Percentiles rank a stretch among this genome's conserved stretches.
Conservation (phyloP, 1,140 invertebrate species). For the Leptinotarsa lineolata region DNA sequence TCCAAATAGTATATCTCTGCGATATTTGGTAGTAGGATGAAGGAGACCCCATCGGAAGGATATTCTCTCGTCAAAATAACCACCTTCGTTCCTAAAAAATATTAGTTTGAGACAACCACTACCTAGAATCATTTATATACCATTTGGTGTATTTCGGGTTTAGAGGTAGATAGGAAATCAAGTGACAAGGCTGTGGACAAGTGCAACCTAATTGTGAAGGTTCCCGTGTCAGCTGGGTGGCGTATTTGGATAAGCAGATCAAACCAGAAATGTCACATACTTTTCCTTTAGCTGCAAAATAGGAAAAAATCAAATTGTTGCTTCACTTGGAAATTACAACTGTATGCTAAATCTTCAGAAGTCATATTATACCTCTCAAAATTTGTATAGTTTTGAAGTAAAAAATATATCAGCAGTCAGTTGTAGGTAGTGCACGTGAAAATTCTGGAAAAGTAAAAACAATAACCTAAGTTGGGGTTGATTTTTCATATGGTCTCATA, state of each 20-base stretch:
- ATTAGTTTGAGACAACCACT: background rate
- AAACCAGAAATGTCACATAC: constrained; percentile 60
- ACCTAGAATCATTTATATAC: constrained; percentile 34
- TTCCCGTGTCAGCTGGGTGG: constrained; percentile 59
- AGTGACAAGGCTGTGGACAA: constrained; percentile 61
- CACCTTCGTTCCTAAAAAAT: constrained; percentile 37
- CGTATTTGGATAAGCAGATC: constrained; percentile 60
- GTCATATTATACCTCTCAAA: too few species aligned
- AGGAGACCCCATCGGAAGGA: constrained; percentile 52
- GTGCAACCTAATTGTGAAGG: constrained; percentile 61
- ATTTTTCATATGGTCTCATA: too few species aligned
- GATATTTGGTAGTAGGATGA: constrained; percentile 57
- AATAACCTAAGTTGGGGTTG: too few species aligned
- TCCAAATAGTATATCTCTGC: constrained; percentile 62
- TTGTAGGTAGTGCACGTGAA: too few species aligned
- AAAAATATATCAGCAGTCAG: too few species aligned
- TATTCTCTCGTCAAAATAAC: constrained; percentile 47
- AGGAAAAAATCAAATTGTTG: background rate
- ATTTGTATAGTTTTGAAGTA: too few species aligned
- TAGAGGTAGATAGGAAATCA: constrained; percentile 61
- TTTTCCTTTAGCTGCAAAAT: constrained; percentile 55
- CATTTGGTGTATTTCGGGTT: constrained; percentile 58
- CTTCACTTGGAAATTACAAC: too few species aligned
- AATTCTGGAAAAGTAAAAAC: too few species aligned
- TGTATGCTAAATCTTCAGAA: too few species aligned